Evolutionary conservation across 2,888 invertebrate genomes (phyloP).

Genomic region (Clitarchus hookeri): DNA sequence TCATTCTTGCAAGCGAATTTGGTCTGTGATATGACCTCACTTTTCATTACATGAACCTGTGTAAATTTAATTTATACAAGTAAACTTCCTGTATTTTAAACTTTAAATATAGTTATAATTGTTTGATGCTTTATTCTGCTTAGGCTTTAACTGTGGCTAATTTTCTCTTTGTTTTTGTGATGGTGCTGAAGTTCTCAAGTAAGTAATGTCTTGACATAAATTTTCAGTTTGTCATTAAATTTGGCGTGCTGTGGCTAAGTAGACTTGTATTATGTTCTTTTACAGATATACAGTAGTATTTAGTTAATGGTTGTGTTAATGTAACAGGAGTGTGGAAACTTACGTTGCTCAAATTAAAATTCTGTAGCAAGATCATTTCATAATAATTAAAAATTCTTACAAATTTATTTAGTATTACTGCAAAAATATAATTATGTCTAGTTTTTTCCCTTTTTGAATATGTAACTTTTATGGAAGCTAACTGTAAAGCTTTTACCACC

Average conservation of each 20-base stretch:
- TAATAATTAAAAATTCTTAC: too few relatives aligned
- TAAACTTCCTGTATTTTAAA: not conserved
- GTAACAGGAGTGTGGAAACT: not conserved
- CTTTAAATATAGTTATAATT: not conserved
- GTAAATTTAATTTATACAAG: not conserved
- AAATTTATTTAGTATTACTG: too few relatives aligned
- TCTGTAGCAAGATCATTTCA: not conserved
- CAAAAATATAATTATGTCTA: not conserved
- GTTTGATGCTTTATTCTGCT: not conserved
- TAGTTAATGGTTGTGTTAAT: not conserved
- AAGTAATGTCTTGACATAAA: not conserved
- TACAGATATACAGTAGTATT: not conserved
- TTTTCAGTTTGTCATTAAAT: not conserved
- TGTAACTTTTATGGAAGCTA: too few relatives aligned
- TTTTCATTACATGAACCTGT: not conserved
- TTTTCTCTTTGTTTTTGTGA: not conserved
- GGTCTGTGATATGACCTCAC: not conserved
- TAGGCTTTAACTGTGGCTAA: slow-evolving; percentile 3
- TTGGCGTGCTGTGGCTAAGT: not conserved
- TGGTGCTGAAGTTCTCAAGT: not conserved
- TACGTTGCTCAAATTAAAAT: not conserved
- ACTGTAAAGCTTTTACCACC: too few relatives aligned
- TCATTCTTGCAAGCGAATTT: not conserved
- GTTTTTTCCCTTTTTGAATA: not conserved
- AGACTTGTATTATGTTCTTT: not conserved